phyloP scores from a whole-genome alignment of 2,888 invertebrate genomes.

The Saturnia japonica region DNA sequence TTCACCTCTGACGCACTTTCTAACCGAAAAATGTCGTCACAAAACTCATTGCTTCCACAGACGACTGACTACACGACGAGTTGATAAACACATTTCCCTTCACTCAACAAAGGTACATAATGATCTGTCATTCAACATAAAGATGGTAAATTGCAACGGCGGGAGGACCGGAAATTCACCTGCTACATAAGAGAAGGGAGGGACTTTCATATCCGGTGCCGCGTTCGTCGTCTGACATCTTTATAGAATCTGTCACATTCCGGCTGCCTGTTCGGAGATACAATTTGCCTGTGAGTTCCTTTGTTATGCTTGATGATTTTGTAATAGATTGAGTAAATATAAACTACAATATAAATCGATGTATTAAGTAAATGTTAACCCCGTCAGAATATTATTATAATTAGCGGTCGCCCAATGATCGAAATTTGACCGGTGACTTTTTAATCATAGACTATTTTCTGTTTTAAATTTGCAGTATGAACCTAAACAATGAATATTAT shows the following conservation, averaged over 20 bases:
- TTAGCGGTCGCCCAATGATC: too few species aligned
- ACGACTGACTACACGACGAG: background rate
- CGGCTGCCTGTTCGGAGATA: background rate
- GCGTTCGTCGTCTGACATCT: constrained; percentile 50
- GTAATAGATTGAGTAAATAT: background rate
- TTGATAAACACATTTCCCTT: constrained; percentile 10
- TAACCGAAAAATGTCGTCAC: background rate
- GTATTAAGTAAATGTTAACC: background rate
- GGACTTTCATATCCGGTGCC: constrained; percentile 61
- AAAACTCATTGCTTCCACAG: background rate
- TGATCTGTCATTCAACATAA: constrained; percentile 11
- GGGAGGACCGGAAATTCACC: constrained; percentile 42
- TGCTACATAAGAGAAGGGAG: constrained; percentile 52
- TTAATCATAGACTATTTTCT: too few species aligned
- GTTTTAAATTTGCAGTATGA: too few species aligned
- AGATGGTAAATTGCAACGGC: constrained; percentile 17
- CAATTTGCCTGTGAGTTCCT: constrained; percentile 8
- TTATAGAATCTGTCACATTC: constrained; percentile 12
- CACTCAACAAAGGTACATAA: constrained; percentile 7
- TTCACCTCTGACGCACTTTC: background rate
- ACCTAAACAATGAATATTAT: too few species aligned
- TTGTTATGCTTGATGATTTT: background rate
- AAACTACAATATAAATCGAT: background rate
- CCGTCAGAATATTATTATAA: too few species aligned
- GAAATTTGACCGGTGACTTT: too few species aligned